Conservation (phyloP, 2,113 vertebrate species). For the cat (Felis catus) region F.catus_Fca126_mat1.0 CM031414.1:131315001-131315500, state of each 20-base stretch:
- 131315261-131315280: not conserved
- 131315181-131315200: not conserved
- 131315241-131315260: not conserved
- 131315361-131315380: not conserved
- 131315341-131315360: too few species aligned
- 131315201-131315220: too few species aligned
- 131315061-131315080: not conserved
- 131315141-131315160: not conserved
- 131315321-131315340: not conserved
- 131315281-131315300: not conserved
- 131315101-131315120: not conserved
- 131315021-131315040: not conserved
- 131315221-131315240: not conserved
- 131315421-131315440: not conserved
- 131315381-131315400: not conserved
- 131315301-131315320: not conserved
- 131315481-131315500: not conserved
- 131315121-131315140: not conserved
- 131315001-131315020: not conserved
- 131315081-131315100: not conserved
- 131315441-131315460: not conserved
- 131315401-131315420: not conserved
- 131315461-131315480: not conserved
- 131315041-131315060: not conserved
- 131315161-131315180: not conserved